Evolutionary conservation across 1,140 invertebrate species (phyloP), one percentile per base, ranked within the genome.

Genomic region (Megathymus violae): DNA sequence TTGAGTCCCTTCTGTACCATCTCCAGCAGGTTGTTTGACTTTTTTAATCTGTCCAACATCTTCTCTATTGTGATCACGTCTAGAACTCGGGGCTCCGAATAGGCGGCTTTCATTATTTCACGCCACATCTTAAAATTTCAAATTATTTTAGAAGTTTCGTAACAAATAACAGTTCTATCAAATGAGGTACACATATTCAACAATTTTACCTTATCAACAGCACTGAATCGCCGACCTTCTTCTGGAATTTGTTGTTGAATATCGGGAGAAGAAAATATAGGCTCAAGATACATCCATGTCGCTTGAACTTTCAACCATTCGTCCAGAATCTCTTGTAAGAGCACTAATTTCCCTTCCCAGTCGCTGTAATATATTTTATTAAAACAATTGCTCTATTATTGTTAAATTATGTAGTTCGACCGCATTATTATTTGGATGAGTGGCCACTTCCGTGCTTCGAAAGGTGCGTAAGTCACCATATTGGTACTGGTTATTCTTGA

Each of bases 221-320:
- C 97, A 78, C 94, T 96, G 76, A 97, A 97, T 71, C 97, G 92
- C 47, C 98, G 93, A 11, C 97, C 97, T 76, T 93, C 93, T 85
- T 98, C 97, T 0, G 98, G 97, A 95, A 99, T 97, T 94, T 97
- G 96, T 66, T 95, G 95, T 91, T 99, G 98, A 85, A 99, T 99
- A 91, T 99, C 98, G 1, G 98, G 98, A 13, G 97, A 99, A 2
- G 97, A 97, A 88, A 99, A 99, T 71, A 99, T 99, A 0, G 98
- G 98, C 82, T 99, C 98, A 68, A 99, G 92, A 87, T 99, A 99
- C 92, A 99, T 96, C 98, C 98, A 99, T 1, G 97, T 98, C 0
- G 95, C 94, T 91, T 99, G 98, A 11, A 99, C 98, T 80, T 97
- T 97, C 4, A 99, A 83, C 98, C 98, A 99, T 79, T 98, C 96